A percentile compares a stretch with the other conserved stretches of the same genome.
Evolutionary conservation across 2,888 invertebrate species (phyloP).

Genomic region (Linnaemya tessellans): DNA sequence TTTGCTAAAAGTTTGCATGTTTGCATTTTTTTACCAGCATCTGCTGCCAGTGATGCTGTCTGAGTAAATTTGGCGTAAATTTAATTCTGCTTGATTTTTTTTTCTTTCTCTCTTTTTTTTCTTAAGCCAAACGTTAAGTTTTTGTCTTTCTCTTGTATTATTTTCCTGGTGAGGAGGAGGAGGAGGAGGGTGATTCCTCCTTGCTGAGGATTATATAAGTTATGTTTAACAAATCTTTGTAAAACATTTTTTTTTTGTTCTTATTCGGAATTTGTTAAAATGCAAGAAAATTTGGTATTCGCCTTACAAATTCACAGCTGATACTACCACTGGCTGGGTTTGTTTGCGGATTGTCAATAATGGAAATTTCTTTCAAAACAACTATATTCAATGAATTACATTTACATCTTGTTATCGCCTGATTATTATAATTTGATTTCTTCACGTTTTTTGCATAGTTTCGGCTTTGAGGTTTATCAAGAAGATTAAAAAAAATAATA

Average conservation of each 20-base stretch:
- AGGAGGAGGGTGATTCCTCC: slow-evolving; percentile 16
- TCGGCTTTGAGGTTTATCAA: slow-evolving; percentile 37
- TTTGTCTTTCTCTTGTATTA: slow-evolving; percentile 14
- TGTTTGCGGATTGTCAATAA: slow-evolving; percentile 56
- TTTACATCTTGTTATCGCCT: slow-evolving; percentile 82
- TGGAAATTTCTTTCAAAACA: slow-evolving; percentile 56
- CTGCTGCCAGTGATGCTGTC: slow-evolving; percentile 70
- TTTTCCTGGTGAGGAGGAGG: not conserved
- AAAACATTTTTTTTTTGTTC: slow-evolving; percentile 30
- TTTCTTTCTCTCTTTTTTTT: not conserved
- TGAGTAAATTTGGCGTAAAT: slow-evolving; percentile 81
- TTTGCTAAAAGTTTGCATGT: slow-evolving; percentile 40
- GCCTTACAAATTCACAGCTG: slow-evolving; percentile 41
- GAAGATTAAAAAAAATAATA: not conserved
- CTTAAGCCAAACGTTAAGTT: not conserved
- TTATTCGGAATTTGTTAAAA: slow-evolving; percentile 41
- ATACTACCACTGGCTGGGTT: not conserved
- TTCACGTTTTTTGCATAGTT: slow-evolving; percentile 8
- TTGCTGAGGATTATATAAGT: slow-evolving; percentile 60
- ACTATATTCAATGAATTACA: slow-evolving; percentile 81
- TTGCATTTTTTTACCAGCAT: slow-evolving; percentile 56
- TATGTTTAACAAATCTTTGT: slow-evolving; percentile 63
- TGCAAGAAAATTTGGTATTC: slow-evolving; percentile 44
- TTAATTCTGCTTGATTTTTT: slow-evolving; percentile 74
- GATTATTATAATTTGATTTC: slow-evolving; percentile 79